phyloP scores from a whole-genome alignment of 1,140 invertebrate species.

The Bathynomus jamesi region DNA sequence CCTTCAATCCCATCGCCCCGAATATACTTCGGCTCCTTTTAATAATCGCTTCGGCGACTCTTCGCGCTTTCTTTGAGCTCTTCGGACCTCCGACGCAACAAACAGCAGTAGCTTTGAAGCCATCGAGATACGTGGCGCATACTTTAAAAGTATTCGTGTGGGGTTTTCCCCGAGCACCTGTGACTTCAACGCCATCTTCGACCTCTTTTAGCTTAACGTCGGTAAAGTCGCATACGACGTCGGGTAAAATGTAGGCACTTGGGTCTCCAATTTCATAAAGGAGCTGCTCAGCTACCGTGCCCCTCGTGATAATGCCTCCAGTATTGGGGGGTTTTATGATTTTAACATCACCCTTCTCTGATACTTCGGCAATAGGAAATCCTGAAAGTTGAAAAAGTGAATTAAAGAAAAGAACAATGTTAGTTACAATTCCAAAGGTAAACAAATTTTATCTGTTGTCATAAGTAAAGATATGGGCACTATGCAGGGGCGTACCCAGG shows the following conservation, averaged over 20 bases:
- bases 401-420: neutral
- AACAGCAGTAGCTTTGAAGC: slow-evolving; percentile 44
- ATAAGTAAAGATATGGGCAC: no score
- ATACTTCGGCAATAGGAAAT: slow-evolving; percentile 50
- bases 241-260: slow-evolving; percentile 47
- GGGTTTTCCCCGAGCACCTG: slow-evolving; percentile 46
- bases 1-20: slow-evolving; percentile 42
- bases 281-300: slow-evolving; percentile 49
- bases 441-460: neutral
- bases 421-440: neutral
- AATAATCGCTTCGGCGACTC: slow-evolving; percentile 47
- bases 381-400: slow-evolving; percentile 31
- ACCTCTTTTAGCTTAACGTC: slow-evolving; percentile 44
- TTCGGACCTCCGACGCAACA: slow-evolving; percentile 46
- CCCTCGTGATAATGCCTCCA: slow-evolving; percentile 46
- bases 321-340: slow-evolving; percentile 49
- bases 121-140: slow-evolving; percentile 43
- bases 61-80: slow-evolving; percentile 46
- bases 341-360: slow-evolving; percentile 44
- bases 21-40: slow-evolving; percentile 45
- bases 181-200: slow-evolving; percentile 44
- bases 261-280: slow-evolving; percentile 52
- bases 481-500: no score
- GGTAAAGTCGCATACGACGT: slow-evolving; percentile 50
- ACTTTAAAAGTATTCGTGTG: slow-evolving; percentile 48